Base-by-base conservation (phyloP, 1,140 invertebrate genomes). In the Andricus grossulariae region DNA sequence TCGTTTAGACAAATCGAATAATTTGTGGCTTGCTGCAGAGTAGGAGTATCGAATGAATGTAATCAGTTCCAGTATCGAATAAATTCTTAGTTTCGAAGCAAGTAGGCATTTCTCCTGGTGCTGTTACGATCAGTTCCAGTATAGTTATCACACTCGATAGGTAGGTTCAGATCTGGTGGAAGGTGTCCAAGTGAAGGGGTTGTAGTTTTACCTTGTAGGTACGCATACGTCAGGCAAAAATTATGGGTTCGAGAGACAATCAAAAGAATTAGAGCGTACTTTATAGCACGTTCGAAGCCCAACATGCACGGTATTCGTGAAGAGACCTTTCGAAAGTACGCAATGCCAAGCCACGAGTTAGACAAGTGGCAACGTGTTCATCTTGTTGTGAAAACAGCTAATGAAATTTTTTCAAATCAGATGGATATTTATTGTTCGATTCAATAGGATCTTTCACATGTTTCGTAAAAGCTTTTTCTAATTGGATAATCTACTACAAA, bases 211-310 rank as follows among this genome's bases (percentile, higher is more conserved):
- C 39, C 39, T 45, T 45, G 39, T 45, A 45, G 7, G 39, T 45
- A 11, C 39, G 25, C 25, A 66, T 13, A 32, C 21, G 10, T 8
- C 13, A 21, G 60, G 60, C 25, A 66, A 66, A 66, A 66, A 39
- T 66, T 45, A 66, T 66, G 60, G 60, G 32, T 66, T 66, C 39
- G 25, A 66, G 25, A 66, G 71, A 71, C 72, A 72, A 78, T 74
- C 60, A 71, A 50, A 74, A n/a, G 76, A 74, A 74, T 79, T 50
- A 74, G 66, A 78, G 66, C 76, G 66, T 71, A 73, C 12, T 57
- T 74, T 74, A 72, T 54, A 4, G 66, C 15, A 11, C 49, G 50
- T 71, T 55, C 25, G 39, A 55, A 77, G 49, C 32, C 60, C n/a
- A 66, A 66, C 50, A 32, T 50, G 21, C 51, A 3, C 25, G 70